Percentiles rank a stretch among this genome's conserved stretches.
Evolutionary conservation across 2,113 vertebrate genomes (phyloP).

Genomic region (Heterochromis multidens): DNA sequence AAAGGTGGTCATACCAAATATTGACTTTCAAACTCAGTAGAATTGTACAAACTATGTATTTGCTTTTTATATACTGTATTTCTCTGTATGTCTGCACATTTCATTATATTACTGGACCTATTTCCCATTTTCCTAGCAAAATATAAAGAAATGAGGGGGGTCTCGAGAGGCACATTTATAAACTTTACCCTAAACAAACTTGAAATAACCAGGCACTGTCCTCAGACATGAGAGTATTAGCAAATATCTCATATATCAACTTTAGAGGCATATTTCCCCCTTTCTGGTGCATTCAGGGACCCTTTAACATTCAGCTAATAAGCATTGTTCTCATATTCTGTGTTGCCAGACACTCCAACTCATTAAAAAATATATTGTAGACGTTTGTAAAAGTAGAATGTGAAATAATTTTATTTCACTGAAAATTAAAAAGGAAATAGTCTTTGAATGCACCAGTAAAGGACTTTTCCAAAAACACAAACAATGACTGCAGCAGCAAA

Average conservation of each 20-base stretch:
- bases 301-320: not conserved
- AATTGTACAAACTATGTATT: not conserved
- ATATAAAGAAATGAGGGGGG: not conserved
- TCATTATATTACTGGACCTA: not conserved
- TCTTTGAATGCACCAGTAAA: not conserved
- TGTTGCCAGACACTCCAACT: not conserved
- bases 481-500: not conserved
- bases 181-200: not conserved
- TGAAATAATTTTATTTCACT: not conserved
- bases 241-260: not conserved
- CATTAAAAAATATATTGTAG: not conserved
- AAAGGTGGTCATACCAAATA: not conserved
- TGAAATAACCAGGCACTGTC: not conserved
- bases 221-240: not conserved
- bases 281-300: constrained; percentile 2
- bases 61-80: not conserved
- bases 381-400: not conserved
- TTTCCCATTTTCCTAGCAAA: not conserved
- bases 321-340: not conserved
- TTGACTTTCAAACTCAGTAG: not conserved
- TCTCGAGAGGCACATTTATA: not conserved
- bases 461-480: not conserved
- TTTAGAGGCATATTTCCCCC: not conserved
- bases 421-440: not conserved
- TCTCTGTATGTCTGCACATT: not conserved